Evolutionary conservation across 1,140 invertebrate species (phyloP).

Genomic region (Diabrotica virgifera): DNA sequence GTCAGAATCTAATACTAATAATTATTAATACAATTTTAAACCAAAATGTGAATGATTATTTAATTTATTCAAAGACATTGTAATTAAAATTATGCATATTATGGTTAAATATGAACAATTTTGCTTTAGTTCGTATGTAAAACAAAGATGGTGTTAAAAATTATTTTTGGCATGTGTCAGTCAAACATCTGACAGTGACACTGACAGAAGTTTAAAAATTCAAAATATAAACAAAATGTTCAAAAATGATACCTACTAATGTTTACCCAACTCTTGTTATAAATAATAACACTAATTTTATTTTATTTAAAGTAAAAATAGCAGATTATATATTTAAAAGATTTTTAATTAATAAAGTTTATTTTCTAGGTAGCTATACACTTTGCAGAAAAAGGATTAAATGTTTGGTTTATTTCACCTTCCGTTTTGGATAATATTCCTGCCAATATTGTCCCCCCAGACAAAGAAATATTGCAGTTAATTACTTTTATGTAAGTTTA

Average conservation of each 20-base stretch:
- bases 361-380: constrained; percentile 35
- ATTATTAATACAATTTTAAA: too few relatives aligned
- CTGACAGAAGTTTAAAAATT: too few relatives aligned
- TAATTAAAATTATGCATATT: too few relatives aligned
- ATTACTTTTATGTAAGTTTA: constrained; percentile 40
- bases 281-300: constrained; percentile 23
- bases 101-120: too few relatives aligned
- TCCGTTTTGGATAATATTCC: constrained; percentile 33
- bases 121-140: too few relatives aligned
- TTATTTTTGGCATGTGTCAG: too few relatives aligned
- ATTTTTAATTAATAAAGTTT: constrained; percentile 1
- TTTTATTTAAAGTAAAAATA: constrained; percentile 29
- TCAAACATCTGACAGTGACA: too few relatives aligned
- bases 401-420: constrained; percentile 39
- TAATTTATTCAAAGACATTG: too few relatives aligned
- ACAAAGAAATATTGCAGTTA: constrained; percentile 34
- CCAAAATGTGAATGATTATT: too few relatives aligned
- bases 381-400: constrained; percentile 32
- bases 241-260: constrained; percentile 18
- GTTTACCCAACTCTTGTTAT: constrained; percentile 16
- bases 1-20: too few relatives aligned
- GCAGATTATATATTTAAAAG: constrained; percentile 4
- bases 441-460: constrained; percentile 29
- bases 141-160: too few relatives aligned
- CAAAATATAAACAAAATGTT: too few relatives aligned